A percentile compares a stretch with the other conserved stretches of the same genome.
These are phyloP conservation scores for Lophius piscatorius DNA, from an alignment of 2,113 vertebrate genomes.

Conservation along the genomic window DNA sequence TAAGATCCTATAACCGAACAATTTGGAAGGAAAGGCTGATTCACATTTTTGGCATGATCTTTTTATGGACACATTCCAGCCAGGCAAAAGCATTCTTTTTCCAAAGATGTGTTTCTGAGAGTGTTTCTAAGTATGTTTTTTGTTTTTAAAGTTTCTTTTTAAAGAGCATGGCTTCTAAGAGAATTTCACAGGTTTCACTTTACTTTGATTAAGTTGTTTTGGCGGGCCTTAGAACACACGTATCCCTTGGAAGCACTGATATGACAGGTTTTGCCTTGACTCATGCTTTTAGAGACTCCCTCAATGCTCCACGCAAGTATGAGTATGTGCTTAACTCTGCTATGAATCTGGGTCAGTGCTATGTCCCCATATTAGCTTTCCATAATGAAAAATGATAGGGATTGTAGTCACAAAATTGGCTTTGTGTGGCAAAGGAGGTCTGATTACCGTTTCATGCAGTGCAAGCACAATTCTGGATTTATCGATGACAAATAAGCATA, in stretches of 20 bases:
- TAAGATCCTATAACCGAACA: too few species aligned
- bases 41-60: not conserved
- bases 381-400: slow-evolving; percentile 59
- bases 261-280: slow-evolving; percentile 60
- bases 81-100: slow-evolving; percentile 10
- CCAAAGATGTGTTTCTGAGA: not conserved
- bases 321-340: slow-evolving; percentile 48
- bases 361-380: slow-evolving; percentile 56
- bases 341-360: slow-evolving; percentile 65
- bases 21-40: too few species aligned
- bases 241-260: slow-evolving; percentile 52
- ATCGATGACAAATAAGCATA: slow-evolving; percentile 28
- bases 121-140: slow-evolving; percentile 12
- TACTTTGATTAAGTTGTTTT: slow-evolving; percentile 59
- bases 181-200: slow-evolving; percentile 52
- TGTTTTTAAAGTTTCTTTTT: slow-evolving; percentile 37
- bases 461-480: slow-evolving; percentile 27
- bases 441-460: slow-evolving; percentile 34
- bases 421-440: slow-evolving; percentile 20
- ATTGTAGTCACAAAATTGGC: slow-evolving; percentile 47
- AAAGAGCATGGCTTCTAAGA: slow-evolving; percentile 35
- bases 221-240: slow-evolving; percentile 30
- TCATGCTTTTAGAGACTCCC: slow-evolving; percentile 58
- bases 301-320: slow-evolving; percentile 13
- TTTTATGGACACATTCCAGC: not conserved